These are phyloP conservation scores for Mastacembelus armatus DNA, from an alignment of 2,797 vertebrate genomes.

Conservation along the genomic window DNA sequence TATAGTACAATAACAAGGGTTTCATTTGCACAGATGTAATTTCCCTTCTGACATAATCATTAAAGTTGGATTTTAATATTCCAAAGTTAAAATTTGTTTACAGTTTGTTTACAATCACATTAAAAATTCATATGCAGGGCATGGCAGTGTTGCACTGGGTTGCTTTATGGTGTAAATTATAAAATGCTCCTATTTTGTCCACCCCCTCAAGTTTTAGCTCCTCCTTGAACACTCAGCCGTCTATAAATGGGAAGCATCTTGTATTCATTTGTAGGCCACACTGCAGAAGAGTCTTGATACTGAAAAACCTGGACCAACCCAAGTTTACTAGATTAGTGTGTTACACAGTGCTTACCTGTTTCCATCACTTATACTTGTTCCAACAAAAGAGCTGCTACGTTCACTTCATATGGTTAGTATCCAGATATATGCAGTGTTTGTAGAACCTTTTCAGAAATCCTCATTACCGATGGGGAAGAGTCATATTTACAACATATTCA, in stretches of 20 bases:
- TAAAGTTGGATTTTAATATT: too few species aligned
- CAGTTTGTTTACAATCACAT: too few species aligned
- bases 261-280: constrained; percentile 34
- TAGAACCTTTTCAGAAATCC: background rate
- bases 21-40: too few species aligned
- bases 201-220: constrained; percentile 50
- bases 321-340: constrained; percentile 24
- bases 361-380: constrained; percentile 11
- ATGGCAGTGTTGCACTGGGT: background rate
- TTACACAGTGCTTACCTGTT: constrained; percentile 6
- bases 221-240: constrained; percentile 55
- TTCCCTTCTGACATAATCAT: too few species aligned
- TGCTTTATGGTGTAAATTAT: background rate
- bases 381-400: constrained; percentile 26
- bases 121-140: too few species aligned
- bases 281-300: constrained; percentile 32
- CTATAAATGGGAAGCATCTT: constrained; percentile 53
- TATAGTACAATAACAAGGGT: too few species aligned
- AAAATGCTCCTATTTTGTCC: constrained; percentile 26
- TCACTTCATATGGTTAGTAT: constrained; percentile 25
- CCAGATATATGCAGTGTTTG: too few species aligned
- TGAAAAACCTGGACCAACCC: constrained; percentile 11
- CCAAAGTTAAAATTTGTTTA: too few species aligned
- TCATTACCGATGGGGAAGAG: background rate
- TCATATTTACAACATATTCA: background rate